Percentiles rank a stretch among this genome's conserved stretches.
Evolutionary conservation across 2,888 invertebrate genomes (phyloP).

Genomic region (Limenitis camilla): DNA sequence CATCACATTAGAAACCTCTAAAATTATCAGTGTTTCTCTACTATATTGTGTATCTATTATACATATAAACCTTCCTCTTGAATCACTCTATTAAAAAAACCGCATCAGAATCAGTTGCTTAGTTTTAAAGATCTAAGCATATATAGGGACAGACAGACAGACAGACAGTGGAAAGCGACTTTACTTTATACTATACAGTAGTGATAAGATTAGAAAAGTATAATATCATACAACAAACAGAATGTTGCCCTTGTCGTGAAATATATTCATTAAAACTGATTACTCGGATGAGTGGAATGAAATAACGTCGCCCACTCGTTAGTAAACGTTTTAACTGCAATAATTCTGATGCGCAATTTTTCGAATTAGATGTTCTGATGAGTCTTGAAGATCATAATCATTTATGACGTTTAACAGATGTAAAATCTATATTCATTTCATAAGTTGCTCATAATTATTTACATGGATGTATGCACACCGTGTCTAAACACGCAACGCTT

Average conservation of each 20-base stretch:
- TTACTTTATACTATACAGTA: no score
- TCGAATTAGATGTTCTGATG: neutral
- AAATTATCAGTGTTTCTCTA: no score
- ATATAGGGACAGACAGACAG: no score
- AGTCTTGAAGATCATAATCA: no score
- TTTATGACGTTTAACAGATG: neutral
- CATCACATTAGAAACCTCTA: no score
- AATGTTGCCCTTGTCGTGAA: slow-evolving; percentile 19
- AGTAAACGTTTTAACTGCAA: neutral
- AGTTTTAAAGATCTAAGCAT: no score
- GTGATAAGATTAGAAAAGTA: no score
- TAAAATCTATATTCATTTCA: slow-evolving; percentile 4
- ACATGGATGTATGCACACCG: slow-evolving; percentile 36
- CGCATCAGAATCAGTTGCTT: no score
- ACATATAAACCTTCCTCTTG: no score
- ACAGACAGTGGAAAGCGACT: no score
- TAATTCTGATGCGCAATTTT: neutral
- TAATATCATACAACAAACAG: slow-evolving; percentile 4
- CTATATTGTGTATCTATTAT: no score
- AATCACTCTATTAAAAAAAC: no score
- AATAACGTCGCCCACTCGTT: slow-evolving; percentile 8
- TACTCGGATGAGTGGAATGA: slow-evolving; percentile 18
- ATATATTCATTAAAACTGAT: slow-evolving; percentile 25
- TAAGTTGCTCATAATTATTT: slow-evolving; percentile 7
- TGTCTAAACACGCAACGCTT: slow-evolving; percentile 51